Base-by-base conservation (phyloP, 2,797 vertebrate genomes). In the Champsocephalus gunnari region DNA sequence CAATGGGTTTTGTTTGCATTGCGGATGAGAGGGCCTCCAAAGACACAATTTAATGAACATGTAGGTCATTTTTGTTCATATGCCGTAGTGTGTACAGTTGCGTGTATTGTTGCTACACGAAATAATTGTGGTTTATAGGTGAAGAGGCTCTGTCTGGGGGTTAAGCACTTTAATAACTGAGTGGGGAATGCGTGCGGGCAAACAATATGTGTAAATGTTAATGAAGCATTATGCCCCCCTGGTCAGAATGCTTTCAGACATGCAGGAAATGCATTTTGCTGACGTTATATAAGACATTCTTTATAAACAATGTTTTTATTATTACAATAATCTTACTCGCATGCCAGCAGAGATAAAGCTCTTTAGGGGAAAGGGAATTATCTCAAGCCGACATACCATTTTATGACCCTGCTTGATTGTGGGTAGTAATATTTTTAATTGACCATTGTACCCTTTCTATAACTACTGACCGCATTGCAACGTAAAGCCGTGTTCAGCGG, bases 1-100 rank as follows among this genome's bases (percentile, higher is more conserved):
- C 90, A 92, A 88, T 87, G 71, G 70, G 50, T 82, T 88, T 87
- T 91, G 92, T 94, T 93, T 92, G 88, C 81, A 74, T 88, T 84
- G 80, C 86, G 92, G 88, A 89, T 89, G 85, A 84, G 79, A 56
- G 71, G 71, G 77, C 77, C 89, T 89, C 82, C 66, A 59, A 87
- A 81, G 85, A 87, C 83, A 77, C 81, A 71, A 50, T 85, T 80
- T 81, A 91, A 87, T 81, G 80, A 92, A 88, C 87, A 88, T 89
- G 84, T 85, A 82, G 87, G 91, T 92, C 88, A 89, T 77, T 75
- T 3, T 66, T 66, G 79, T 81, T 11, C 10, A 83, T 79, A 50
- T 62, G 68, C 45, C 58, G 65, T n/a, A 24, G 34, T 38, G 34
- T 69, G 60, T 82, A 77, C 73, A 63, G 58, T 51, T 48, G 77